Evolutionary conservation across 1,140 invertebrate genomes (phyloP), one percentile per base, ranked within the genome.

Genomic region (Hylaeus anthracinus): DNA sequence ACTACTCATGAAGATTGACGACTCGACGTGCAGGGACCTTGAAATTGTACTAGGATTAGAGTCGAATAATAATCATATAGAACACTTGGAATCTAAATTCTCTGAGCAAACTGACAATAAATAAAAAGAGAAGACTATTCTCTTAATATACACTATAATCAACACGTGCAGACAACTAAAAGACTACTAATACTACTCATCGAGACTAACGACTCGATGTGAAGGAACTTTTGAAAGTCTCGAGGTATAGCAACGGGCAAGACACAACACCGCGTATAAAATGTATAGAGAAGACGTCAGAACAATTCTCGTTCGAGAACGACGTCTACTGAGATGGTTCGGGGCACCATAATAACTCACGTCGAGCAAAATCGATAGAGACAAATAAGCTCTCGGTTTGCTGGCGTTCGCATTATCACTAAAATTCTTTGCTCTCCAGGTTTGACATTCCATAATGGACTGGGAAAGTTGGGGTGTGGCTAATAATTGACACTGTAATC

Each of bases 301-400:
- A 53, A 53, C 58, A 63, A 77, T 70, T 63, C 70, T 77, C 75
- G 58, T 60, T 39, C 51, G 63, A 3, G 43, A 61, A 51, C 65
- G 56, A 63, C 37, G 48, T n/a, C 10, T 9, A 6, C 26, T 4
- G 51, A 51, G 15, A 45, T 14, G 43, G 3, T 71, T 5, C 43
- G 2, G 1, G 5, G 14, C 48, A n/a, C 41, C 51, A 56, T 79
- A 65, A 79, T 79, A 79, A 79, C 77, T 72, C 69, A 55, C 70
- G 77, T 79, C 69, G n/a, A 15, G 61, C 5, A 48, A 65, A 79
- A 72, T 79, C 77, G 61, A 79, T 79, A 79, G 72, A 72, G 77
- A 79, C 69, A 79, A 79, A 79, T 72, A 79, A 72, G 69, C 77
- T 79, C 41, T 45, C 61, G 66, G 55, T 61, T 77, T 77, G 65